Evolutionary conservation across 2,888 invertebrate species (phyloP).

Genomic region (Leptura quadrifasciata): DNA sequence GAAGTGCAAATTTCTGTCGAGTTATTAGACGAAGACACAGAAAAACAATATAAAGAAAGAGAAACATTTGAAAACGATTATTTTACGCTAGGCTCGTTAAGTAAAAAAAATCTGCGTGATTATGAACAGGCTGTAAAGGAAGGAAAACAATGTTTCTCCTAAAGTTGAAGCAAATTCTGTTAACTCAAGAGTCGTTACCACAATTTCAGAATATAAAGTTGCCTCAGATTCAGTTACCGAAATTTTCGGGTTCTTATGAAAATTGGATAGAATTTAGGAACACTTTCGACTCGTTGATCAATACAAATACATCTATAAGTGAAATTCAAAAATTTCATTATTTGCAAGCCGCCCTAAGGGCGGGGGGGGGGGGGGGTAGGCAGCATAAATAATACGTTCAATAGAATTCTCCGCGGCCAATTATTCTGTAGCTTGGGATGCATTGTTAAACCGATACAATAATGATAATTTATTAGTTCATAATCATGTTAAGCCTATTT

Average conservation of each 20-base stretch:
- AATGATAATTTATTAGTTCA: background rate
- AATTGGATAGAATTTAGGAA: conserved; percentile 5
- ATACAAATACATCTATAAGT: conserved; percentile 9
- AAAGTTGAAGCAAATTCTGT: background rate
- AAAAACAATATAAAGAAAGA: background rate
- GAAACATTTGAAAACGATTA: background rate
- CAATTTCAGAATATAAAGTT: background rate
- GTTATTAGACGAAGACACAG: background rate
- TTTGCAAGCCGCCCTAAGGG: background rate
- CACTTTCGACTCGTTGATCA: background rate
- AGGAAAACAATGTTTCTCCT: background rate
- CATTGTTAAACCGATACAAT: background rate
- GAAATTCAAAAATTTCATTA: conserved; percentile 20
- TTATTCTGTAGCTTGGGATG: background rate
- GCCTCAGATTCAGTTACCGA: background rate
- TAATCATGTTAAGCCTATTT: background rate
- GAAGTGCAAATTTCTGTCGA: conserved; percentile 3
- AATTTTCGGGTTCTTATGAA: background rate
- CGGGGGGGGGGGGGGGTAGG: no score
- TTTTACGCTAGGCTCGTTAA: background rate
- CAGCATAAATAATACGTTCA: background rate
- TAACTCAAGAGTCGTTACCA: background rate
- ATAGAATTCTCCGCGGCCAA: background rate
- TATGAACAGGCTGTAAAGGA: background rate
- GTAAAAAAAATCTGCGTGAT: background rate